phyloP scores from a whole-genome alignment of 2,797 vertebrate species.

The Sebastes trivittatus region DNA sequence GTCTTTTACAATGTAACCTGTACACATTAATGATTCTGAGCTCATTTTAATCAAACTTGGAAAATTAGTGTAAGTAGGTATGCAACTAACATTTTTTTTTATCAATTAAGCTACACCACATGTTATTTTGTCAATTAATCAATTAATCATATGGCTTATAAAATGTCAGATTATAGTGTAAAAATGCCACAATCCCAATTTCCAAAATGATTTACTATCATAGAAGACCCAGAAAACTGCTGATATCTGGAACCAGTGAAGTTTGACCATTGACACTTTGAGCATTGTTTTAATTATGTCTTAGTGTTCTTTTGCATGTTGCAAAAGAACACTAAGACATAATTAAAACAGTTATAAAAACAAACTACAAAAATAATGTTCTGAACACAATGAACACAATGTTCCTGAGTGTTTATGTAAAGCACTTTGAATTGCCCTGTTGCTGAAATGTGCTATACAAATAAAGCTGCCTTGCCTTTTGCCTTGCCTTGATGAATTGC shows the following conservation, averaged over 20 bases:
- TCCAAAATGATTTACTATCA: background rate
- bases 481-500: background rate
- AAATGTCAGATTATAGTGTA: background rate
- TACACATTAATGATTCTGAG: background rate
- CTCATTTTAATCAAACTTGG: background rate
- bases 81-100: background rate
- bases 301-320: too few relatives aligned
- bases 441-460: too few relatives aligned
- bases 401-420: too few relatives aligned
- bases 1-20: background rate
- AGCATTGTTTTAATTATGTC: too few relatives aligned
- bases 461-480: too few relatives aligned
- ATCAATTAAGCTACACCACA: background rate
- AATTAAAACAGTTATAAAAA: too few relatives aligned
- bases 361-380: too few relatives aligned
- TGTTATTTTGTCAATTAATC: background rate
- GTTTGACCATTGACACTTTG: background rate
- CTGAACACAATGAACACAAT: too few relatives aligned
- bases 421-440: too few relatives aligned
- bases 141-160: background rate
- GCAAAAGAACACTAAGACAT: too few relatives aligned
- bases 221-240: background rate
- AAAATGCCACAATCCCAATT: too few relatives aligned
- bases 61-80: background rate
- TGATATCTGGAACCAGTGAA: background rate